Percentiles rank a stretch among this genome's conserved stretches.
Evolutionary conservation across 2,888 invertebrate species (phyloP).

Genomic region (Torymus tubicola): DNA sequence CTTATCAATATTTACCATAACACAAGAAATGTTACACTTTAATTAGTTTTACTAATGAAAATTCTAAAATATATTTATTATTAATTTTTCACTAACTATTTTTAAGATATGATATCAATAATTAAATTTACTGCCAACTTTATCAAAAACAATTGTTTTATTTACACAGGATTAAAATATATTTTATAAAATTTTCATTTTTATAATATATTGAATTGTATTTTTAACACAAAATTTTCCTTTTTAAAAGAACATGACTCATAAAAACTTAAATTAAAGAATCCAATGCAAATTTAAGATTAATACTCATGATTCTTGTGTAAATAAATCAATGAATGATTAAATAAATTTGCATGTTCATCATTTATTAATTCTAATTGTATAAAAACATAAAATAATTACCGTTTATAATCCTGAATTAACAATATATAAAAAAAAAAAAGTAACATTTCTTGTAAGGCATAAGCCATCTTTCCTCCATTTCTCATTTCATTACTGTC

Average conservation of each 20-base stretch:
- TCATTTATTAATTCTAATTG: not conserved
- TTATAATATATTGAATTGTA: too few species aligned
- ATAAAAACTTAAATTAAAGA: too few species aligned
- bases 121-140: too few species aligned
- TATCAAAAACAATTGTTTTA: too few species aligned
- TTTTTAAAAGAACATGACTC: too few species aligned
- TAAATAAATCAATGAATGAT: conserved; percentile 18
- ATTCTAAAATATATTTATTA: too few species aligned
- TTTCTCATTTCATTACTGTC: conserved; percentile 73
- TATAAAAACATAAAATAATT: not conserved
- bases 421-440: conserved; percentile 9
- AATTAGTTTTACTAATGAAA: not conserved
- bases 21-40: conserved; percentile 54
- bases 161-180: too few species aligned
- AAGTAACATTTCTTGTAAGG: conserved; percentile 61
- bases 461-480: conserved; percentile 64
- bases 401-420: not conserved
- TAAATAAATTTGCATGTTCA: not conserved
- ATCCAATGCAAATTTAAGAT: conserved; percentile 16
- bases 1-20: conserved; percentile 32
- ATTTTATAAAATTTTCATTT: too few species aligned
- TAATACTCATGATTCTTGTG: conserved; percentile 18
- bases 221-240: too few species aligned
- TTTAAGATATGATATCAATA: too few species aligned
- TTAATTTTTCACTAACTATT: too few species aligned